Evolutionary conservation across 2,113 vertebrate species (phyloP).

Genomic region (Cisticola juncidis): DNA sequence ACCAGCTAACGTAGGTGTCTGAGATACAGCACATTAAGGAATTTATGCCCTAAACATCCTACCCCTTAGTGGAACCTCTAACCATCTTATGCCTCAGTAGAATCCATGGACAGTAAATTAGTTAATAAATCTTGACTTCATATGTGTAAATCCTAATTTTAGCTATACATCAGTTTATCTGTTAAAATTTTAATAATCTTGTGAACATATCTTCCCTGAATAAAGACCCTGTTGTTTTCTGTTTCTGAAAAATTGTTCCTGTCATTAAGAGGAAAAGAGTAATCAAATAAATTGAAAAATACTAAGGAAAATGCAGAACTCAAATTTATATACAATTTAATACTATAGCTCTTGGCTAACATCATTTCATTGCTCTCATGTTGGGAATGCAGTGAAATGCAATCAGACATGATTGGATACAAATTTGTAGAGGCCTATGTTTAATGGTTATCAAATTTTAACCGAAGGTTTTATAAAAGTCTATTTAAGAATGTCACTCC

Average conservation of each 20-base stretch:
- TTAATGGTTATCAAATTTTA: slow-evolving; percentile 50
- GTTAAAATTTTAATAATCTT: not conserved
- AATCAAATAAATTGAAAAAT: not conserved
- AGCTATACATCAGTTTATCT: not conserved
- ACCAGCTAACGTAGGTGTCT: not conserved
- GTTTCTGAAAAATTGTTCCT: not conserved
- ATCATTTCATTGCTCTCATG: not conserved
- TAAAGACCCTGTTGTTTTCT: not conserved
- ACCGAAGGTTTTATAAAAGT: slow-evolving; percentile 6
- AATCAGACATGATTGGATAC: not conserved
- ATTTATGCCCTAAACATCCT: not conserved
- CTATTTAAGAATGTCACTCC: not conserved
- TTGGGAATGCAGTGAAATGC: not conserved
- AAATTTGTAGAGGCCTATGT: not conserved
- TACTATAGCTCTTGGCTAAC: not conserved
- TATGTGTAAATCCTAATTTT: not conserved
- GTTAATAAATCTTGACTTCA: not conserved
- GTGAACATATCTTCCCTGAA: not conserved
- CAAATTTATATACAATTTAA: not conserved
- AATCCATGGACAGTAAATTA: not conserved
- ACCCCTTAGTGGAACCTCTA: not conserved
- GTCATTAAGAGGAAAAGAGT: not conserved
- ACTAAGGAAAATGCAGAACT: not conserved
- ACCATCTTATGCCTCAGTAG: not conserved
- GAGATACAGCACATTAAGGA: not conserved